Evolutionary conservation across 2,797 vertebrate species (phyloP).

Genomic region (Poliocrania exsul): DNA sequence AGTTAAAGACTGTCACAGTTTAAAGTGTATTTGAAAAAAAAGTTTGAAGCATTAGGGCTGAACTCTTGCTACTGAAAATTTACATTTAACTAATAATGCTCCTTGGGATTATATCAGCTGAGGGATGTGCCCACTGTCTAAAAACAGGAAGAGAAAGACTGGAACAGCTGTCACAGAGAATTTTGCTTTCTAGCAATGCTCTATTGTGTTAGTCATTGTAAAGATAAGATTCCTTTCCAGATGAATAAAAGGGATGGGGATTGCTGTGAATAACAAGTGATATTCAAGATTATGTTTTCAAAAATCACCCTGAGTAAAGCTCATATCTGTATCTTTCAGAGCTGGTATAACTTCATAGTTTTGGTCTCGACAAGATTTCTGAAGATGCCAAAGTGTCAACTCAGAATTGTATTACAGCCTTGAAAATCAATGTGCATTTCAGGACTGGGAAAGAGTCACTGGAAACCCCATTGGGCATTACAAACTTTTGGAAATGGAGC

Average conservation of each 20-base stretch:
- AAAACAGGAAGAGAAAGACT: constrained; percentile 36
- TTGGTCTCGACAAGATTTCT: neutral
- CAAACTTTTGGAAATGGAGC: neutral
- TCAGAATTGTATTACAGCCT: neutral
- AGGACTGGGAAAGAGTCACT: neutral
- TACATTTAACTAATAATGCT: neutral
- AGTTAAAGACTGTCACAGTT: neutral
- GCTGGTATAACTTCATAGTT: neutral
- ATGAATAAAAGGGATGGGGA: neutral
- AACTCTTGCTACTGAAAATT: neutral
- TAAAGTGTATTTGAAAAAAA: neutral
- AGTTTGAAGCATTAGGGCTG: neutral
- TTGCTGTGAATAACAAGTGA: neutral
- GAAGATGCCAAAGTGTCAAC: neutral
- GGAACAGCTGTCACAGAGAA: neutral
- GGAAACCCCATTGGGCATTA: neutral
- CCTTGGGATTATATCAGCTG: neutral
- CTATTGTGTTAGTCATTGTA: neutral
- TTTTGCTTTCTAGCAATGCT: constrained; percentile 30
- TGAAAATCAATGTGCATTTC: neutral
- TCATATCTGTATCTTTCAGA: neutral
- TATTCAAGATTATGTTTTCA: neutral
- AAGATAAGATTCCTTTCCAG: neutral
- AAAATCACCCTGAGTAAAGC: neutral
- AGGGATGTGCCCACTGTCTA: neutral